Evolutionary conservation across 2,797 vertebrate species (phyloP).

Genomic region (Anolis apletophallus): DNA sequence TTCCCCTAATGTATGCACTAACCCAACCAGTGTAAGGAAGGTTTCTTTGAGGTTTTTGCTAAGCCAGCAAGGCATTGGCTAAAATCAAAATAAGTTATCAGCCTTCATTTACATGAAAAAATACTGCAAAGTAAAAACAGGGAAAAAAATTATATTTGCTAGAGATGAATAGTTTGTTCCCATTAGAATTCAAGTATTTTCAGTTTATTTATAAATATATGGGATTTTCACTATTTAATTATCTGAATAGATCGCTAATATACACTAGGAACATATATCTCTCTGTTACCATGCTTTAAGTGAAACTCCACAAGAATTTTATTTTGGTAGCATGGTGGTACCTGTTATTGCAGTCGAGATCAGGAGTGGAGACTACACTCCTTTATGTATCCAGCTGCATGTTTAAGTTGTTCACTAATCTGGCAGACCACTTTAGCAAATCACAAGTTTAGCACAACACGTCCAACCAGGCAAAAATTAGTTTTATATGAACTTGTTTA

Average conservation of each 20-base stretch:
- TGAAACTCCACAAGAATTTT: background rate
- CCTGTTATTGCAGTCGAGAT: background rate
- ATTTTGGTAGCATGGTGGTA: background rate
- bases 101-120: background rate
- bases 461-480: background rate
- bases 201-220: background rate
- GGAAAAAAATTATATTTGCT: background rate
- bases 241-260: background rate
- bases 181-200: slow-evolving; percentile 4
- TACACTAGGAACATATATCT: background rate
- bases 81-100: background rate
- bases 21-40: background rate
- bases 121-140: too few species aligned
- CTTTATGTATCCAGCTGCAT: background rate
- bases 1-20: background rate
- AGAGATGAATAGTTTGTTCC: background rate
- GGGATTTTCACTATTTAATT: background rate
- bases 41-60: background rate
- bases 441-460: background rate
- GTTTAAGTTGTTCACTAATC: background rate
- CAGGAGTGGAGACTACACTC: background rate
- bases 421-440: background rate
- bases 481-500: background rate
- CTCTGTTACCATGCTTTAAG: background rate
- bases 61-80: background rate